These are phyloP conservation scores for Centropus unirufus DNA, from an alignment of 2,113 vertebrate species.

Conservation along the genomic window DNA sequence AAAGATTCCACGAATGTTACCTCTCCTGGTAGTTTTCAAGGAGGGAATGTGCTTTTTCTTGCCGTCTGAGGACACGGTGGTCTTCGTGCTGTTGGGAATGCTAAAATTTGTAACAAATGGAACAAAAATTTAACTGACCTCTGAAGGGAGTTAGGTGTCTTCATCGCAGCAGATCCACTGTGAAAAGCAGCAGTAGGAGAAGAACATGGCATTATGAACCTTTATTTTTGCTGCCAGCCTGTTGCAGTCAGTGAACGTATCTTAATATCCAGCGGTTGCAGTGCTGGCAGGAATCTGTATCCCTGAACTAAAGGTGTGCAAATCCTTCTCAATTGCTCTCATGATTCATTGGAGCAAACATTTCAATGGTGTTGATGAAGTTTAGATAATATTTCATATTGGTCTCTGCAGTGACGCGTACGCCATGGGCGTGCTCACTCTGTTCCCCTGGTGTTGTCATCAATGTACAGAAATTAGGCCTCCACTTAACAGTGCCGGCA, in stretches of 20 bases:
- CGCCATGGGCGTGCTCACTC: not conserved
- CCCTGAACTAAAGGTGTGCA: not conserved
- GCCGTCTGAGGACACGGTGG: not conserved
- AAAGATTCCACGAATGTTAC: not conserved
- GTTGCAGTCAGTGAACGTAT: not conserved
- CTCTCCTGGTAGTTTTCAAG: not conserved
- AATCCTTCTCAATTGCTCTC: not conserved
- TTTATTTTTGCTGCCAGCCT: accelerated
- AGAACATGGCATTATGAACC: accelerated
- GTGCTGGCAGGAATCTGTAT: accelerated
- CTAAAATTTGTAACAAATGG: not conserved
- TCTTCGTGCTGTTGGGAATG: not conserved
- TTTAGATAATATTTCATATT: not conserved
- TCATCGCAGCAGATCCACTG: not conserved
- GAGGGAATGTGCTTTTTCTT: not conserved
- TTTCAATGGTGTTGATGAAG: not conserved
- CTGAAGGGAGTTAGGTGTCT: not conserved
- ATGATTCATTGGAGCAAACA: not conserved
- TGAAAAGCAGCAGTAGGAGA: not conserved
- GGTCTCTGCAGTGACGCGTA: not conserved
- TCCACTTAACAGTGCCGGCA: not conserved
- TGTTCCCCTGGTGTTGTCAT: not conserved
- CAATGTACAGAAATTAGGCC: not conserved
- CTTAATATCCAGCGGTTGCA: accelerated
- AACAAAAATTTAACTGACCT: not conserved